Evolutionary conservation across 35 echinoderm and acorn worm genomes (phyloP).

Genomic region (Patiria miniata): DNA sequence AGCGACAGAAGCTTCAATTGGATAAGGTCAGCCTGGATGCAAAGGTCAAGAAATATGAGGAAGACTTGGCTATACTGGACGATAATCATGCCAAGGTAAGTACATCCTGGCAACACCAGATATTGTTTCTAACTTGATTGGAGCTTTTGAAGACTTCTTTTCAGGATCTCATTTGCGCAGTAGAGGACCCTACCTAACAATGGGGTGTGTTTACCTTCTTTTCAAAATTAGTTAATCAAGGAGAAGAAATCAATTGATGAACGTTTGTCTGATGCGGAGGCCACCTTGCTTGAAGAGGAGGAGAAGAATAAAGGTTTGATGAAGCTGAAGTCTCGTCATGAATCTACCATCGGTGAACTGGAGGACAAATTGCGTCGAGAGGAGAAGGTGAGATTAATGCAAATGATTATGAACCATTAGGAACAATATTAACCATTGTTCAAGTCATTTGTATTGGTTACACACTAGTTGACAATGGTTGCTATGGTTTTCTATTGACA

Average conservation of each 20-base stretch:
- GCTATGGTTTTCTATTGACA: no score
- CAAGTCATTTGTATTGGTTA: no score
- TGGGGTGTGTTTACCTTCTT: no score
- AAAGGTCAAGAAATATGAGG: conserved; percentile 94
- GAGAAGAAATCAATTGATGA: conserved; percentile 90
- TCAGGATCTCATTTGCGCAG: no score
- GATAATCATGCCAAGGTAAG: conserved; percentile 86
- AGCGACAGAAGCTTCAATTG: conserved; percentile 95
- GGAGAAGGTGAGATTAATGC: conserved; percentile 83
- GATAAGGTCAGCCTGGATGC: conserved; percentile 94
- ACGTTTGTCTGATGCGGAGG: conserved; percentile 60
- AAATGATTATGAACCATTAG: no score
- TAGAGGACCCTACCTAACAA: no score
- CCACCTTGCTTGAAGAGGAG: conserved; percentile 85
- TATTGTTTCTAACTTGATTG: no score
- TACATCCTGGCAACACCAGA: neutral
- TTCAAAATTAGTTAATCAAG: conserved; percentile 52
- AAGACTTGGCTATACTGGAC: conserved; percentile 84
- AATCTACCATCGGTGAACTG: conserved; percentile 82
- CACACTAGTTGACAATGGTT: no score
- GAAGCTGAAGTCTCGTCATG: conserved; percentile 87
- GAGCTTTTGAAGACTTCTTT: no score
- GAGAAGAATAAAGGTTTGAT: conserved; percentile 93
- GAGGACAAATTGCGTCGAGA: conserved; percentile 95
- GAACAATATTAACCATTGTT: no score